These are phyloP conservation scores for Lithobates sylvaticus DNA, from an alignment of 2,797 vertebrate genomes.

Conservation along the genomic window DNA sequence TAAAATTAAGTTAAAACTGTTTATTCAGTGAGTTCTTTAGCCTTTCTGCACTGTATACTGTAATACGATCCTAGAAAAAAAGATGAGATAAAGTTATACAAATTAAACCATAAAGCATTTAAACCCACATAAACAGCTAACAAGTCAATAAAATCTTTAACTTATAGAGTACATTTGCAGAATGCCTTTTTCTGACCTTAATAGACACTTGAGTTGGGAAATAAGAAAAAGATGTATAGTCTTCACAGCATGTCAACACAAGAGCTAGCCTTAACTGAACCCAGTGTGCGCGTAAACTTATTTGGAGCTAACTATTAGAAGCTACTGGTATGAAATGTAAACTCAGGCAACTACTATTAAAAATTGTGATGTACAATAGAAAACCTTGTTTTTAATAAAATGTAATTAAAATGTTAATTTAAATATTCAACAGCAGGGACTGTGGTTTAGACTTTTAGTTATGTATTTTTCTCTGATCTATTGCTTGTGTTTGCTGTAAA, in stretches of 20 bases:
- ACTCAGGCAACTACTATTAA: conserved; percentile 49
- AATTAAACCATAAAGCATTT: not conserved
- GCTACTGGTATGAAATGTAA: conserved; percentile 22
- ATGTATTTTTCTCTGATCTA: conserved; percentile 61
- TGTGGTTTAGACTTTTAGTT: conserved; percentile 59
- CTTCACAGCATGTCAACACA: not conserved
- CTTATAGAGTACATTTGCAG: not conserved
- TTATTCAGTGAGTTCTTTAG: too few species aligned
- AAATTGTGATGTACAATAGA: conserved; percentile 53
- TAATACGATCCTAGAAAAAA: too few species aligned
- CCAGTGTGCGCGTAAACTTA: conserved; percentile 4
- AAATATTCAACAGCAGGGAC: conserved; percentile 53
- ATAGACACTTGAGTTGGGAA: not conserved
- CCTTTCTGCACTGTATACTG: too few species aligned
- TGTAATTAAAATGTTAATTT: conserved; percentile 68
- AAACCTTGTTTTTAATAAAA: conserved; percentile 60
- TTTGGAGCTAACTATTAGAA: conserved; percentile 15
- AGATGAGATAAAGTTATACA: not conserved
- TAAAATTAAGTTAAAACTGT: too few species aligned
- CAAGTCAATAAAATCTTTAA: not conserved
- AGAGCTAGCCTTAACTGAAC: conserved; percentile 15
- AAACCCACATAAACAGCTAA: not conserved
- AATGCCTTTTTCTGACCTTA: not conserved
- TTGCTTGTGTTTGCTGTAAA: conserved; percentile 62
- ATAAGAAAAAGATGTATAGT: not conserved